Conservation (phyloP, 37 sponge, comb jelly and placozoan genomes). For the Aphrocallistes beatrix region DNA sequence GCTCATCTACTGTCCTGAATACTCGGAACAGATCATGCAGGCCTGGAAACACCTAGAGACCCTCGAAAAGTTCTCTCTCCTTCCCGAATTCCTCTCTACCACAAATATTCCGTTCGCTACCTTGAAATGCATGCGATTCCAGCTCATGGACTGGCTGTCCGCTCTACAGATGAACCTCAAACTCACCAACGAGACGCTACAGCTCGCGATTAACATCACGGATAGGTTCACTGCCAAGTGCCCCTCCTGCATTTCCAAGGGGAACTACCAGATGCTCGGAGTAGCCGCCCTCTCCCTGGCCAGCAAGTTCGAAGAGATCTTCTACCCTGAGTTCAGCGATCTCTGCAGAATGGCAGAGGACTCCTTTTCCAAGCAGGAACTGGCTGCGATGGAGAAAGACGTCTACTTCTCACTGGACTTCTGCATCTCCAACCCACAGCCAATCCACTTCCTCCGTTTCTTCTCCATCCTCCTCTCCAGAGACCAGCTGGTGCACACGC, state of each 20-base stretch:
- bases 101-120: neutral
- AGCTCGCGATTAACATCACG: neutral
- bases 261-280: neutral
- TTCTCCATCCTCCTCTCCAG: neutral
- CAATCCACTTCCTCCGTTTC: neutral
- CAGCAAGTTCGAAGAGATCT: conserved; percentile 2
- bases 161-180: neutral
- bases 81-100: neutral
- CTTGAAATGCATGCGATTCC: neutral
- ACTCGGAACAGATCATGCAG: neutral
- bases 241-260: neutral
- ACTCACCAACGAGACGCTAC: neutral
- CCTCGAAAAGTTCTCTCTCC: neutral
- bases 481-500: neutral
- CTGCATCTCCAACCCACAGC: neutral
- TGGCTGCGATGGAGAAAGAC: neutral
- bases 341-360: neutral
- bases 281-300: neutral
- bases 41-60: neutral
- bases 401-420: neutral
- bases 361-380: neutral
- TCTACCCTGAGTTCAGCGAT: neutral
- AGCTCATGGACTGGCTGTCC: neutral
- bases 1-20: neutral
- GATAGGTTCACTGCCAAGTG: neutral